Percentiles rank a stretch among this genome's conserved stretches.
Conservation (phyloP, 2,113 vertebrate genomes). For the Psettodes erumei region DNA sequence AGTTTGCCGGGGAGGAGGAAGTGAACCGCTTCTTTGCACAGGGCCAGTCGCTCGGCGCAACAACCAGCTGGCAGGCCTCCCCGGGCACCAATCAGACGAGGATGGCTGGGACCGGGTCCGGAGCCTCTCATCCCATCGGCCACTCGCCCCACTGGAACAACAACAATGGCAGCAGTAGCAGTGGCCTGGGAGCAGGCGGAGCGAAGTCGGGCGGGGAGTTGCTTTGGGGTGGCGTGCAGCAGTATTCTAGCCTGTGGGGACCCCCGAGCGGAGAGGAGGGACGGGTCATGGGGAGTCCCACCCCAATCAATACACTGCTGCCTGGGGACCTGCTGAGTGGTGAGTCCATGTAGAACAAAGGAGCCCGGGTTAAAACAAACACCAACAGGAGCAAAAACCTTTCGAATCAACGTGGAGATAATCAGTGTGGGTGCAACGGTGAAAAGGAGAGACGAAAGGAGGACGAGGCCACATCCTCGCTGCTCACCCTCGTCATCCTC, state of each 20-base stretch:
- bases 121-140: constrained; percentile 86
- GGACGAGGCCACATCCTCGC: constrained; percentile 72
- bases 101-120: constrained; percentile 86
- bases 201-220: constrained; percentile 86
- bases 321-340: constrained; percentile 96
- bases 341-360: constrained; percentile 90
- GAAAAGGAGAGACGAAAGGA: constrained; percentile 65
- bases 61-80: constrained; percentile 96
- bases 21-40: constrained; percentile 97
- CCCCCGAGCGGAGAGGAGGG: constrained; percentile 90
- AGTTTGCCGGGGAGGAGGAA: constrained; percentile 96
- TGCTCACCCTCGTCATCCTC: constrained; percentile 75
- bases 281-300: constrained; percentile 93
- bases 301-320: constrained; percentile 93
- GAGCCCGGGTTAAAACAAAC: constrained; percentile 46
- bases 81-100: constrained; percentile 87
- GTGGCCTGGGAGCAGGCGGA: constrained; percentile 65
- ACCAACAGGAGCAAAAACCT: constrained; percentile 81
- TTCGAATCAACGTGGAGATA: constrained; percentile 84
- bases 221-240: constrained; percentile 91
- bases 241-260: constrained; percentile 97
- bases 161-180: constrained; percentile 76
- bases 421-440: constrained; percentile 78
- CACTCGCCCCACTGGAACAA: constrained; percentile 90
- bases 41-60: constrained; percentile 90